These are phyloP conservation scores for Euglossa dilemma DNA, from an alignment of 1,140 invertebrate species.

Conservation along the genomic window DNA sequence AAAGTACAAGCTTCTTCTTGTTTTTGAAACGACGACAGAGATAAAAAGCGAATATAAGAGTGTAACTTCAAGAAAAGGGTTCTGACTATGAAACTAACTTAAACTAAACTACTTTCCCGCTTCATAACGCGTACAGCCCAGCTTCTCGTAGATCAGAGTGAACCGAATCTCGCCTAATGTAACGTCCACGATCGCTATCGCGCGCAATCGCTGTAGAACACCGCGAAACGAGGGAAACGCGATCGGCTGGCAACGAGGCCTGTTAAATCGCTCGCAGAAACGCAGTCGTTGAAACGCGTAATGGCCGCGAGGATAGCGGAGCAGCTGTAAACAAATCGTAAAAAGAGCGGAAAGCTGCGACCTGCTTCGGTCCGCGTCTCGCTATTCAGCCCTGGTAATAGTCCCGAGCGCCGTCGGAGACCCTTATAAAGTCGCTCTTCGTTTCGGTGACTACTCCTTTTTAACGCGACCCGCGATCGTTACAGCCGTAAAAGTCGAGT, in stretches of 20 bases:
- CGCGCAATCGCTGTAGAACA: neutral
- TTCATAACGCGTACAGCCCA: too few relatives aligned
- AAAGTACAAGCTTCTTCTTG: too few relatives aligned
- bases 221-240: neutral
- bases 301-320: constrained; percentile 32
- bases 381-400: constrained; percentile 69
- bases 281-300: constrained; percentile 64
- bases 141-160: too few relatives aligned
- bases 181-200: neutral
- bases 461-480: constrained; percentile 74
- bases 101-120: too few relatives aligned
- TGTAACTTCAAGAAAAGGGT: too few relatives aligned
- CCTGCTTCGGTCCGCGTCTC: constrained; percentile 55
- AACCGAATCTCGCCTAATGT: neutral
- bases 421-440: constrained; percentile 75
- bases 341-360: constrained; percentile 68
- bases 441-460: constrained; percentile 72
- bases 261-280: constrained; percentile 51
- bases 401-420: constrained; percentile 43
- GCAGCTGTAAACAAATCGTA: constrained; percentile 79
- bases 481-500: constrained; percentile 74
- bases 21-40: too few relatives aligned
- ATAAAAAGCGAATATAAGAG: too few relatives aligned
- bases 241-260: neutral
- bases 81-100: too few relatives aligned